Percentiles rank a stretch among this genome's conserved stretches.
Evolutionary conservation across 2,888 invertebrate species (phyloP).

Genomic region (Chalcosyrphus nemorum): DNA sequence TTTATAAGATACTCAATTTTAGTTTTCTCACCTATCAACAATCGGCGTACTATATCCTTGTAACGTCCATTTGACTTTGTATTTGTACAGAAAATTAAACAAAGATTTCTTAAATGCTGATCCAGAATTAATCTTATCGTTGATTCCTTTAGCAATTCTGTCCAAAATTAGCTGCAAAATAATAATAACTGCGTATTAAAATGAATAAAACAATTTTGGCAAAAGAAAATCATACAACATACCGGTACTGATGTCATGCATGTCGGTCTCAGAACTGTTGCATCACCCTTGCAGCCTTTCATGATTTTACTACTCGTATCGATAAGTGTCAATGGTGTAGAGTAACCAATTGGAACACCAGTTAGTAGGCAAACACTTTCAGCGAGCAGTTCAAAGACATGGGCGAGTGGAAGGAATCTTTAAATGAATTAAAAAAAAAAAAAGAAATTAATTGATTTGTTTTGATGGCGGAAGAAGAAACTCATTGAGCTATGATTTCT

Average conservation of each 20-base stretch:
- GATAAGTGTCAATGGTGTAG: slow-evolving; percentile 95
- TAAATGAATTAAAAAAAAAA: slow-evolving; percentile 9
- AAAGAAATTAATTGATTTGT: no score
- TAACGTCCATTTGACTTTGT: slow-evolving; percentile 93
- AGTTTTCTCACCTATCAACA: slow-evolving; percentile 84
- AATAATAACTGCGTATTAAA: not conserved
- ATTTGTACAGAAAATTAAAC: slow-evolving; percentile 96
- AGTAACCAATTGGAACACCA: slow-evolving; percentile 97
- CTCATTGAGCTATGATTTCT: no score
- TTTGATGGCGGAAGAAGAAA: no score
- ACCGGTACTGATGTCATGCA: slow-evolving; percentile 98
- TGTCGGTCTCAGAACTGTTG: slow-evolving; percentile 94
- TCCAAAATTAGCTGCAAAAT: slow-evolving; percentile 93
- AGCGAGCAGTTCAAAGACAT: slow-evolving; percentile 97
- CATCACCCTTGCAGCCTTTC: slow-evolving; percentile 97
- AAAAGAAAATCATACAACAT: slow-evolving; percentile 77
- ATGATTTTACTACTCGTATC: slow-evolving; percentile 97
- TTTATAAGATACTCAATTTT: no score
- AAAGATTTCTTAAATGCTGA: slow-evolving; percentile 90
- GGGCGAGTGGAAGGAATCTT: slow-evolving; percentile 96
- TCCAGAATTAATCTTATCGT: slow-evolving; percentile 94
- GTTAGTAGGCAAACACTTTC: slow-evolving; percentile 92
- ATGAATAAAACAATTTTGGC: not conserved
- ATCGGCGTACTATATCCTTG: slow-evolving; percentile 92
- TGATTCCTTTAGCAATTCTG: slow-evolving; percentile 97